These are phyloP conservation scores for Mallotus villosus DNA, from an alignment of 2,797 vertebrate genomes.

Conservation along the genomic window DNA sequence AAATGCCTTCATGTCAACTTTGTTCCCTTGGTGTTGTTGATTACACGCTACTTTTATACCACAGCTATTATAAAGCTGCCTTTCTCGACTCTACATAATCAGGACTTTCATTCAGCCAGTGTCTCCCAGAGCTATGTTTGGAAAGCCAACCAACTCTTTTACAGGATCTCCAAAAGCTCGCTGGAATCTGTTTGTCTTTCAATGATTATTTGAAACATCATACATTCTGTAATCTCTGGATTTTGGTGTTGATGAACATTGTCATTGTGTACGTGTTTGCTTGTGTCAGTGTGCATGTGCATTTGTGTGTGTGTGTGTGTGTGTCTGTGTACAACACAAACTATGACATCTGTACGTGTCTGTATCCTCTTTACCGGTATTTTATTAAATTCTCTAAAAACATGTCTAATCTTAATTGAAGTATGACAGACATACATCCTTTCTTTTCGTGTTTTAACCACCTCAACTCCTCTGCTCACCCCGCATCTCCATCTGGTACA, in stretches of 20 bases:
- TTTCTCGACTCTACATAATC: conserved; percentile 6
- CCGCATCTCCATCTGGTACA: no score
- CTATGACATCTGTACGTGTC: not conserved
- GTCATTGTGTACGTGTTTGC: not conserved
- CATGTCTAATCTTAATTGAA: no score
- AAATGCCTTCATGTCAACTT: conserved; percentile 20
- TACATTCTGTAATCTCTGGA: not conserved
- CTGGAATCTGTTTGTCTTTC: not conserved
- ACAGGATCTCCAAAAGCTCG: no score
- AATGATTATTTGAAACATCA: not conserved
- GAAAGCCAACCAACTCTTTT: no score
- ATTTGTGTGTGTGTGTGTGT: not conserved
- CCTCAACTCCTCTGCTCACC: no score
- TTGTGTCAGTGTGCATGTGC: not conserved
- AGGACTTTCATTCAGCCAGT: not conserved
- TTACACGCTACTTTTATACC: conserved; percentile 13
- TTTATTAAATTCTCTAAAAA: no score
- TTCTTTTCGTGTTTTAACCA: no score
- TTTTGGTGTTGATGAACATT: conserved; percentile 13
- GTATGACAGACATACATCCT: no score
- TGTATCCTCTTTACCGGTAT: no score
- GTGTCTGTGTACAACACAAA: not conserved
- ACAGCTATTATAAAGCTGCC: conserved; percentile 8
- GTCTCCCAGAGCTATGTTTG: no score
- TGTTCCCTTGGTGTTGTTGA: conserved; percentile 10